These are phyloP conservation scores for Thera britannica DNA, from an alignment of 2,888 invertebrate genomes.

Conservation along the genomic window DNA sequence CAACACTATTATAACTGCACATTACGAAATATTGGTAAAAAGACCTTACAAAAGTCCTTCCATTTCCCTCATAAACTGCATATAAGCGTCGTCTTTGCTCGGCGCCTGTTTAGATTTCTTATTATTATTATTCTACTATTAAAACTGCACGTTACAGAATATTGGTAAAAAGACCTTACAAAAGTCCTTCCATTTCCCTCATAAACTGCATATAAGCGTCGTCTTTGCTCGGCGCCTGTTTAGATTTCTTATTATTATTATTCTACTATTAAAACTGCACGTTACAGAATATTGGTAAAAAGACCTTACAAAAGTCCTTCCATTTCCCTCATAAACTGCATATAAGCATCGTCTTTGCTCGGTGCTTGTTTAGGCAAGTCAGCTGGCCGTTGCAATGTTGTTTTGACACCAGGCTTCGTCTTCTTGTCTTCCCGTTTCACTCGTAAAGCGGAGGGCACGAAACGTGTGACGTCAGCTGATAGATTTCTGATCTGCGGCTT, in stretches of 20 bases:
- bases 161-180: conserved; percentile 78
- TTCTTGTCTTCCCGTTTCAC: conserved; percentile 94
- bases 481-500: conserved; percentile 98
- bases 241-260: conserved; percentile 44
- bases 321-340: conserved; percentile 99
- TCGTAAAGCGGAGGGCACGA: conserved; percentile 96
- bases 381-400: conserved; percentile 81
- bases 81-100: conserved; percentile 98
- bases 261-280: neutral
- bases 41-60: conserved; percentile 91
- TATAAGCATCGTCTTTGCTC: conserved; percentile 98
- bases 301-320: conserved; percentile 91
- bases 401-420: conserved; percentile 81
- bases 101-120: conserved; percentile 71
- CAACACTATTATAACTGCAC: neutral
- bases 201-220: conserved; percentile 99
- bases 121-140: neutral
- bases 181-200: conserved; percentile 98
- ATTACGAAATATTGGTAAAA: neutral
- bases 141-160: neutral
- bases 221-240: conserved; percentile 91
- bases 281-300: conserved; percentile 3
- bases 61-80: conserved; percentile 99
- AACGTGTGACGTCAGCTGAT: conserved; percentile 97
- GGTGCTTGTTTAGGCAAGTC: conserved; percentile 80